Evolutionary conservation across 2,113 vertebrate genomes (phyloP), one percentile per base, ranked within the genome.

Genomic region (Erythrolamprus reginae): DNA sequence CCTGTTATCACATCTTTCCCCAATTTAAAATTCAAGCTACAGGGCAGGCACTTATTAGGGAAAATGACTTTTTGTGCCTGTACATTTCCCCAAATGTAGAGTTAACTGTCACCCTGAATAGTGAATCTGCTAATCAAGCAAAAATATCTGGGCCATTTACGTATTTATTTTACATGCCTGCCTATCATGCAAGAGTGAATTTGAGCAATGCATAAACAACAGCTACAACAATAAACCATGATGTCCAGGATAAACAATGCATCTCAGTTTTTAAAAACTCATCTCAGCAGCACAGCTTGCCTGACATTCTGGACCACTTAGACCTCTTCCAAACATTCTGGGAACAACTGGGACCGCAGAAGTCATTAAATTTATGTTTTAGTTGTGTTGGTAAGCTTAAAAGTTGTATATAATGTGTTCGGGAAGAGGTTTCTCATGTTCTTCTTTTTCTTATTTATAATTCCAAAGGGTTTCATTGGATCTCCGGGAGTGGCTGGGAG

Each of bases 401-500:
- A 61, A 84, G 5, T 55, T 92, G 53, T 15, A 24, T 38, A 24
- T 51, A 48, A 48, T 85, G 83, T 51, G 84, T 55, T 21, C 28
- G 4, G 17, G 5, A 87, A 90, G 1, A 10, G 90, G 33, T 58
- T 50, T 92, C 91, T 82, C 92, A 93, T 89, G 87, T 4, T 89
- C 89, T 65, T 92, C 0, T 92, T 94, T 90, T 84, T 51, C 88
- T 91, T 86, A 9, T 93, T 88, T 96, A 42, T 92, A 92, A 77
- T 0, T 77, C 95, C 96, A 96, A 92, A 99, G 99, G 99, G 99
- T 93, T 99, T 99, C 93, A 99, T 99, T 95, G 99, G 99, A 82
- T 97, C 97, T 93, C 98, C 98, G 90, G 99, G 99, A 83, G 93
- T 97, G 90, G 97, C 96, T 92, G 99, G 99, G 93, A 98, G 97